phyloP scores from a whole-genome alignment of 1,140 invertebrate genomes.

The Eurytemora carolleeae region DNA sequence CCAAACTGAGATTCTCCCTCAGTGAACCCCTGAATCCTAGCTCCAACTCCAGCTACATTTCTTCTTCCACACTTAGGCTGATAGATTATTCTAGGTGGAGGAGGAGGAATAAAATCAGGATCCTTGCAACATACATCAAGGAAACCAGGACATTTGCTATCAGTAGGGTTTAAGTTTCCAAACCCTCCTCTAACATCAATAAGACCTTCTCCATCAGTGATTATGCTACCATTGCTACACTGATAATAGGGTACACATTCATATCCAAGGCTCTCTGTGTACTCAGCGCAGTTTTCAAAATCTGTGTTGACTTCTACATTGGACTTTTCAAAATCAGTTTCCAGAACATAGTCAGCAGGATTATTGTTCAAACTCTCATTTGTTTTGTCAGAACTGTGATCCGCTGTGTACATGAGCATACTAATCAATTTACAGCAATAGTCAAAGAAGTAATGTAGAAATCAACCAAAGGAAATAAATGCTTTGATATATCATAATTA shows the following conservation, averaged over 20 bases:
- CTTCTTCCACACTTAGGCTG: conserved; percentile 41
- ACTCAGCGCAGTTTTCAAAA: conserved; percentile 5
- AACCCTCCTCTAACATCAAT: conserved; percentile 45
- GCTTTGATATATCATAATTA: too few species aligned
- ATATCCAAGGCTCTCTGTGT: conserved; percentile 5
- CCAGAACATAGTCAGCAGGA: too few species aligned
- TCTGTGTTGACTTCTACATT: not conserved
- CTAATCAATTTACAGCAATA: too few species aligned
- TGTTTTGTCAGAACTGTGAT: too few species aligned
- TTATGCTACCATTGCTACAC: conserved; percentile 41
- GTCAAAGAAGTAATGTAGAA: too few species aligned
- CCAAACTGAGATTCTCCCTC: conserved; percentile 24
- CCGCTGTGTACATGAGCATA: too few species aligned
- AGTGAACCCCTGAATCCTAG: conserved; percentile 40
- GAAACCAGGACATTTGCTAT: conserved; percentile 19
- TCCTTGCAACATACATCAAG: conserved; percentile 24
- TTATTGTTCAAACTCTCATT: too few species aligned
- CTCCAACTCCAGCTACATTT: conserved; percentile 44
- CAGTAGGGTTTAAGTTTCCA: not conserved
- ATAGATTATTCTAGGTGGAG: conserved; percentile 18
- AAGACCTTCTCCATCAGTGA: conserved; percentile 45
- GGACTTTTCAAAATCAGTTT: too few species aligned
- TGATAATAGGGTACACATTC: conserved; percentile 39
- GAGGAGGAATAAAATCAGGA: conserved; percentile 18
- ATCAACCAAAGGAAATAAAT: too few species aligned